These are phyloP conservation scores for Neuroterus valhalla DNA, from an alignment of 1,140 invertebrate species.

Conservation along the genomic window DNA sequence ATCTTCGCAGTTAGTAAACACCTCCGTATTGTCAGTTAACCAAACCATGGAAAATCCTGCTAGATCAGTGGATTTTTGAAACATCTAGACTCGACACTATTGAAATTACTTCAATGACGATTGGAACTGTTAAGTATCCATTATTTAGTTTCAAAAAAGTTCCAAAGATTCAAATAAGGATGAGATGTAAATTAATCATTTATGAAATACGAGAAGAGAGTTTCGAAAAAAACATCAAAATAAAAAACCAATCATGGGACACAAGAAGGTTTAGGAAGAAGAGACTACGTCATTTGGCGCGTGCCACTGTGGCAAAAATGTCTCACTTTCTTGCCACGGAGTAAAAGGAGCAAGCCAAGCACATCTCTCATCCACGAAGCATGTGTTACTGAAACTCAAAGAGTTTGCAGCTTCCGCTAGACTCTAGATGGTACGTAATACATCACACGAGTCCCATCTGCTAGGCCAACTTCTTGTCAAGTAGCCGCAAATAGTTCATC, in stretches of 20 bases:
- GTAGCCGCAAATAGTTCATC: slow-evolving; percentile 1
- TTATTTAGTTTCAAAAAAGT: too few relatives aligned
- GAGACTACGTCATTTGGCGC: slow-evolving; percentile 24
- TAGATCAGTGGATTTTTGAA: too few relatives aligned
- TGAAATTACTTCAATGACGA: too few relatives aligned
- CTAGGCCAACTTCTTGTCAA: slow-evolving; percentile 8
- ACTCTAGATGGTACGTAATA: background rate
- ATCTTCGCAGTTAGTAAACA: too few relatives aligned
- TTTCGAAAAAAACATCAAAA: too few relatives aligned
- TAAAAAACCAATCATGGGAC: background rate
- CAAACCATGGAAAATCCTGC: too few relatives aligned
- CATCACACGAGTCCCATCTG: background rate
- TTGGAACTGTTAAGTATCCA: too few relatives aligned
- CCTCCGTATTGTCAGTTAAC: too few relatives aligned
- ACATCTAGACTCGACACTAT: too few relatives aligned
- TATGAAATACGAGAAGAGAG: too few relatives aligned
- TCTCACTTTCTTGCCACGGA: slow-evolving; percentile 15
- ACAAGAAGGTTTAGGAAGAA: background rate
- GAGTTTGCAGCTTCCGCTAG: slow-evolving; percentile 14
- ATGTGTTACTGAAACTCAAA: slow-evolving; percentile 27
- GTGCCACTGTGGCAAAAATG: slow-evolving; percentile 27
- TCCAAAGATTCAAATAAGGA: too few relatives aligned
- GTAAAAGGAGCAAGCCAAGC: slow-evolving; percentile 19
- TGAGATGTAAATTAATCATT: too few relatives aligned
- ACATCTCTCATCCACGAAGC: slow-evolving; percentile 22